Evolutionary conservation across 2,797 vertebrate genomes (phyloP).

Genomic region (Pangasius djambal): DNA sequence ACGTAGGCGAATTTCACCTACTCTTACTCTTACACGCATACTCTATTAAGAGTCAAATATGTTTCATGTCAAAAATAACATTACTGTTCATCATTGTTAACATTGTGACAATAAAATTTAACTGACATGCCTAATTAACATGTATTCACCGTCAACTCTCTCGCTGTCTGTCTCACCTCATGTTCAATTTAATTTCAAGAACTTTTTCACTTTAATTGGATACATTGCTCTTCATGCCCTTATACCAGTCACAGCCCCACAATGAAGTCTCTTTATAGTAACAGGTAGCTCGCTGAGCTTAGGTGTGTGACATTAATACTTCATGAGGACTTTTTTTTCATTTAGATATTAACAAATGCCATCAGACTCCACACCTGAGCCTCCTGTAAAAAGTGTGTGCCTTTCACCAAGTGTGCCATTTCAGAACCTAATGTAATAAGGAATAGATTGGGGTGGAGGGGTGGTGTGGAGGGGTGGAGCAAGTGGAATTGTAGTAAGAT

Average conservation of each 20-base stretch:
- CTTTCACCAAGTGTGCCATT: background rate
- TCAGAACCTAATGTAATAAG: constrained; percentile 33
- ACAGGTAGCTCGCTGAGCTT: constrained; percentile 36
- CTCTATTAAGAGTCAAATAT: background rate
- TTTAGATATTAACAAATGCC: constrained; percentile 52
- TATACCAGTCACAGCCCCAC: constrained; percentile 36
- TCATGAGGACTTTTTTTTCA: constrained; percentile 37
- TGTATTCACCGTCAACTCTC: background rate
- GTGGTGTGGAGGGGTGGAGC: background rate
- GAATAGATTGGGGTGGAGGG: constrained; percentile 2
- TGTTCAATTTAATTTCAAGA: background rate
- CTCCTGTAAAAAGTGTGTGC: background rate
- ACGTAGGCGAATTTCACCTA: background rate
- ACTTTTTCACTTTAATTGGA: background rate
- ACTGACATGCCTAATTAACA: background rate
- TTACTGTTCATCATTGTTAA: background rate
- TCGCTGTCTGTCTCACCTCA: background rate
- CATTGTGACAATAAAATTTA: background rate
- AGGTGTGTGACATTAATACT: constrained; percentile 50
- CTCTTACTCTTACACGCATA: background rate
- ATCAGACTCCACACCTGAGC: constrained; percentile 51
- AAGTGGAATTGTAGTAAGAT: constrained; percentile 32
- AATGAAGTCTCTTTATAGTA: constrained; percentile 44
- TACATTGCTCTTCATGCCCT: constrained; percentile 37
- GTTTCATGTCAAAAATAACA: background rate